phyloP scores from a whole-genome alignment of 2,113 vertebrate genomes.

The Microcebus griseorufus region DNA sequence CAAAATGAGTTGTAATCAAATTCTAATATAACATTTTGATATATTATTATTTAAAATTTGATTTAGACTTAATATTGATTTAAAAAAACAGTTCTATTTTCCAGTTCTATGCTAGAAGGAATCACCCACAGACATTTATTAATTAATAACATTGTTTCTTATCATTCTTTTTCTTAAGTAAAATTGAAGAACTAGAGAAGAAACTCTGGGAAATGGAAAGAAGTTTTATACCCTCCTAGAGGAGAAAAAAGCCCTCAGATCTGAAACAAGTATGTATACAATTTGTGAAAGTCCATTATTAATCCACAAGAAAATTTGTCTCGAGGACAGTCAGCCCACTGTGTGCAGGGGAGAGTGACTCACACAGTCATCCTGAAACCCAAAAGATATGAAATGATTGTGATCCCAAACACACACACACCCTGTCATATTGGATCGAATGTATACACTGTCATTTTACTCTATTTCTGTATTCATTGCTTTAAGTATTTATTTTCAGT shows the following conservation, averaged over 20 bases:
- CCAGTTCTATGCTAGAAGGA: neutral
- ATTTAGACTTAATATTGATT: neutral
- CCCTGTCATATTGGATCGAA: neutral
- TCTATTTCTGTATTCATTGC: neutral
- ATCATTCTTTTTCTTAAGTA: neutral
- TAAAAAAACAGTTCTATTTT: neutral
- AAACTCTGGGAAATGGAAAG: neutral
- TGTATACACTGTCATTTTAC: neutral
- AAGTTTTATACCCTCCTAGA: neutral
- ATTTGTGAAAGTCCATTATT: neutral
- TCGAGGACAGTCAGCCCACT: neutral
- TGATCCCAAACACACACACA: neutral
- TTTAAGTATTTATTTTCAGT: neutral
- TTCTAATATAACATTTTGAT: neutral
- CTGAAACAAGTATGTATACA: neutral
- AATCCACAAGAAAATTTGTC: neutral
- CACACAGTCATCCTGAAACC: neutral
- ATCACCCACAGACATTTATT: neutral
- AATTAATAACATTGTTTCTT: neutral
- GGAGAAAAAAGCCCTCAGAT: neutral
- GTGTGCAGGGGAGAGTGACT: neutral
- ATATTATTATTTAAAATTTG: neutral
- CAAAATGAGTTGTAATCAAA: neutral
- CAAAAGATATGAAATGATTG: neutral
- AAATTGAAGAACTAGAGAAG: neutral